Conservation (phyloP, 2,797 vertebrate genomes). For the Pantherophis alleghaniensis region DNA sequence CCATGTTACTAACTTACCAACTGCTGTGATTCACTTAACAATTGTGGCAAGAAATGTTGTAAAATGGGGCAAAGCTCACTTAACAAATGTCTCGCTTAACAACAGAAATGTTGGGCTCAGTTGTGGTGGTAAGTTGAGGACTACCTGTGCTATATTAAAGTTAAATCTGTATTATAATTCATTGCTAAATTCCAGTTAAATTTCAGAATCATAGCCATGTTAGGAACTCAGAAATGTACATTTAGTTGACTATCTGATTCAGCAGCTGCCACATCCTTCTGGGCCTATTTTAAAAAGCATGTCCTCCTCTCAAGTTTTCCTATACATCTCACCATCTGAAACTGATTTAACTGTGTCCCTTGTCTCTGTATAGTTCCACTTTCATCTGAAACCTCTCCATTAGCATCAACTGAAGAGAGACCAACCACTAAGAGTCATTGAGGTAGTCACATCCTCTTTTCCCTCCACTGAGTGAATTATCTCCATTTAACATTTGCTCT, state of each 20-base stretch:
- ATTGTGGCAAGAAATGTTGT: not conserved
- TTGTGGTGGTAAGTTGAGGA: not conserved
- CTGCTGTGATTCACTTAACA: not conserved
- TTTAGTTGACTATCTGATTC: not conserved
- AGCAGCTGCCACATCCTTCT: not conserved
- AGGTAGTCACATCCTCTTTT: constrained; percentile 65
- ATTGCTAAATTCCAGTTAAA: constrained; percentile 1
- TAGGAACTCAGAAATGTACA: constrained; percentile 44
- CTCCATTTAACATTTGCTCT: constrained; percentile 81
- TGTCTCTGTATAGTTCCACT: constrained; percentile 44
- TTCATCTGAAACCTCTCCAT: constrained; percentile 27
- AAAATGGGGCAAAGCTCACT: not conserved
- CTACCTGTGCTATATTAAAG: not conserved
- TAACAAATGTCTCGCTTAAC: not conserved
- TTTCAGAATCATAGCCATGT: constrained; percentile 12
- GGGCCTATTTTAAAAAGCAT: constrained; percentile 43
- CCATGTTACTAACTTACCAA: not conserved
- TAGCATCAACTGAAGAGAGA: constrained; percentile 45
- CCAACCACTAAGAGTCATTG: constrained; percentile 39
- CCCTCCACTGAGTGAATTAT: constrained; percentile 72
- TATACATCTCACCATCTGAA: constrained; percentile 26
- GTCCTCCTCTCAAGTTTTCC: constrained; percentile 12
- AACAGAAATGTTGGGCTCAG: not conserved
- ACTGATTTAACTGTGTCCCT: constrained; percentile 44
- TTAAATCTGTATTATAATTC: not conserved